Base-by-base conservation (phyloP, 2,888 invertebrate species). In the Eristalinus aeneus region DNA sequence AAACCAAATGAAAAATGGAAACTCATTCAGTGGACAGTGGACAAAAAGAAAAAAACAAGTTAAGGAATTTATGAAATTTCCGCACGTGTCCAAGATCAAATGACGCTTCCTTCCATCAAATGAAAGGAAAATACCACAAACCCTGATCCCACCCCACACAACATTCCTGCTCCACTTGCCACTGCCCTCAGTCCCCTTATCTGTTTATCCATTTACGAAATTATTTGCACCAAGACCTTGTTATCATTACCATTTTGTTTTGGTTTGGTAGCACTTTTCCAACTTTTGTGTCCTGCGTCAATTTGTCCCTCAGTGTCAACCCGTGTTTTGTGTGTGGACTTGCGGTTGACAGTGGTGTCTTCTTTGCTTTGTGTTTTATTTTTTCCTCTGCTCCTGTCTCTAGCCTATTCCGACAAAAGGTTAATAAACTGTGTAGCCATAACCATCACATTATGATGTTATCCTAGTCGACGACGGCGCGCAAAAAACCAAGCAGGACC, bases 371-470 rank as follows among this genome's bases (percentile, higher is more conserved):
- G n/a, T 46, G 46, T 16, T 16, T 46, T 46, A 6, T 16, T 16
- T 16, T 46, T 46, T 46, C 46, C 16, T 46, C 8, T 8, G 46
- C 46, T 16, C 46, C 16, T 16, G 16, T 46, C 36, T 36, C 46
- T 22, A 54, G 65, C 54, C 63, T 79, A 36, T 36, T 36, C 69
- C 39, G 72, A 73, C 79, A 79, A 80, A 73, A 85, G 76, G 85
- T 85, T 81, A 81, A 76, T 85, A 85, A 85, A 85, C 85, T 85
- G 81, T 85, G 63, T 64, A 53, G 53, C 72, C 64, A 85, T 85
- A 81, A 76, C 72, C 81, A 85, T 85, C 64, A 72, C 72, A 85
- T 85, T 76, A 75, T 23, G 85, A 80, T 85, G 67, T 76, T 76
- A 85, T 81, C 85, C 72, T 34, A 12, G 36, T 10, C 36, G 16